Evolutionary conservation across 2,888 invertebrate genomes (phyloP), one percentile per base, ranked within the genome.

Genomic region (Incurvaria masculella): DNA sequence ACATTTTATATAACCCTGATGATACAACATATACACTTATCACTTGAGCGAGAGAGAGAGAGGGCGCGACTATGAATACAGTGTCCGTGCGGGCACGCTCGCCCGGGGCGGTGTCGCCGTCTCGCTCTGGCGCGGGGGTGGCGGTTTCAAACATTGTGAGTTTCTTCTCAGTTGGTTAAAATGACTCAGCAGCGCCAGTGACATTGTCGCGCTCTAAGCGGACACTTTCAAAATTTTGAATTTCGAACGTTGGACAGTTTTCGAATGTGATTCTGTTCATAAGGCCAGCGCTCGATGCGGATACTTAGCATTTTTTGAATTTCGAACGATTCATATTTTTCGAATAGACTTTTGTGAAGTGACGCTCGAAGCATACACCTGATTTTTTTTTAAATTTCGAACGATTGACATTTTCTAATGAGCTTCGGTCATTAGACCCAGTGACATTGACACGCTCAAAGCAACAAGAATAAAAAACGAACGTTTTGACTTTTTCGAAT

Each of bases 21-120:
- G 78, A 76, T 79, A 78, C 78, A 76, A 74, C 73, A 75, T 75
- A 74, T 76, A 76, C 76, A 76, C 75, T 76, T 72, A 73, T 69
- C 69, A 72, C 61, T 72, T 61, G 61, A 63, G 72, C 52, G 64
- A 38, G 70, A 75, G 60, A 55, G 68, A 58, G 76, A 75, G 55
- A 60, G 62, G 56, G 64, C 55, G 63, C 67, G 56, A 52, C 52
- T 59, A 61, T 62, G 60, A 63, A 68, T 66, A 74, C 73, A 72
- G 72, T 74, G 74, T 75, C 67, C 23, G 19, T 49, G 51, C 46
- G 38, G 50, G 41, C 40, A 42, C 21, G n/a, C 16, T 11, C 14
- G 70, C 72, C 68, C 66, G 68, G 66, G 68, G 64, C 63, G 61
- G 65, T 65, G 61, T 55, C 55, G 53, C 64, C 61, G 61, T 69